These are phyloP conservation scores for Platalea minor DNA, from an alignment of 2,797 vertebrate species.

Conservation along the genomic window DNA sequence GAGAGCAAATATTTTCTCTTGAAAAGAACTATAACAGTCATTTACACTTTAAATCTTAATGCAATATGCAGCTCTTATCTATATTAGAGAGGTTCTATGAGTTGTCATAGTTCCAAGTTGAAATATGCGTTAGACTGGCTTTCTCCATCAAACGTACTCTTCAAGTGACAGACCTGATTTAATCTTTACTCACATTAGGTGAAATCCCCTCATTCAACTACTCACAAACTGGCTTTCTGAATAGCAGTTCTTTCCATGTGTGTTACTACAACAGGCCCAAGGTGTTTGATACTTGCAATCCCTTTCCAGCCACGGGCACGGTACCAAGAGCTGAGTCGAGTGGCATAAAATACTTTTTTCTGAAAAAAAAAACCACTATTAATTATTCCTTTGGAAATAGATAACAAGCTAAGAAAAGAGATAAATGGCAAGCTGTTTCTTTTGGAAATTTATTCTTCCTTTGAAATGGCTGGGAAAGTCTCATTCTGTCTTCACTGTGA, in stretches of 20 bases:
- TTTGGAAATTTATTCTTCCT: neutral
- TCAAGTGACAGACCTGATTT: constrained; percentile 17
- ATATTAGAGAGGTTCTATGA: neutral
- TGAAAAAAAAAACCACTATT: neutral
- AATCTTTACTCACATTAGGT: neutral
- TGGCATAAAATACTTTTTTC: neutral
- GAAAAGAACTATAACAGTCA: constrained; percentile 6
- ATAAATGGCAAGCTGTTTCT: neutral
- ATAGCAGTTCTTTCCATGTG: neutral
- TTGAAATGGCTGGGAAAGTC: neutral
- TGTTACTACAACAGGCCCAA: neutral
- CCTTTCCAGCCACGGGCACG: neutral
- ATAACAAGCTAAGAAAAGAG: neutral
- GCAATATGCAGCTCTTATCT: neutral
- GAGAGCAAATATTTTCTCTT: constrained; percentile 43
- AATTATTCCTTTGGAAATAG: neutral
- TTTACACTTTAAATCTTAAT: constrained; percentile 38
- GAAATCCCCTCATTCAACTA: neutral
- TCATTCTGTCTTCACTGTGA: neutral
- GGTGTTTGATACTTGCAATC: neutral
- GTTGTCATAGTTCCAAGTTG: constrained; percentile 37
- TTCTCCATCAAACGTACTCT: constrained; percentile 1
- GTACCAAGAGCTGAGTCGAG: neutral
- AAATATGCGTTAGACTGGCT: neutral
- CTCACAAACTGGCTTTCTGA: neutral